Evolutionary conservation across 2,888 invertebrate genomes (phyloP), one percentile per base, ranked within the genome.

Genomic region (Steromphala cineraria): DNA sequence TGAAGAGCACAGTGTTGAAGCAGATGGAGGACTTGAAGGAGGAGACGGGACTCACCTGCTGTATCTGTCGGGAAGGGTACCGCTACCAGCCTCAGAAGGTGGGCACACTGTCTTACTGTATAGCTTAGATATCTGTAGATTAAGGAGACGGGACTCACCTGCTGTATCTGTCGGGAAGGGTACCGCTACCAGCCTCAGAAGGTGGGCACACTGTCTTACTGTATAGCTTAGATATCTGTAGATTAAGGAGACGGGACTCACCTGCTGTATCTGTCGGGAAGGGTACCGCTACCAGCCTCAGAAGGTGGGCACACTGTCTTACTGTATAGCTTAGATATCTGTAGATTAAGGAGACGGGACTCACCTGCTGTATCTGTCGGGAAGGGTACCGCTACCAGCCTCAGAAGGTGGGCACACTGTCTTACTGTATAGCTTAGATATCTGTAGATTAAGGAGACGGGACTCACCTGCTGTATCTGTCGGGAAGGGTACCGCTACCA

Each of bases 51-150:
- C 95, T 98, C 77, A 97, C 98, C 0, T 99, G 99, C 94, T 98
- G 98, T 91, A 99, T 99, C 92, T 99, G 99, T 92, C 96, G 98
- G 62, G 99, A 99, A 94, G 99, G 99, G 0, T 99, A 99, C 94
- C 97, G 97, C 93, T 98, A 98, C 86, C 93, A 93, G 85, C 93
- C 94, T 19, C 91, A 91, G 83, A 94, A 94, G 91, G 93, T 93
- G 83, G 76, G 78, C n/a, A 19, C 4, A 8, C 46, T 46, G 13
- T 46, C 31, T 56, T 3, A 46, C n/a, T 5, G 40, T 53, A 24
- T 52, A 19, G 24, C 0, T 15, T 53, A 28, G 2, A n/a, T 46
- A 17, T 28, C 28, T 55, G 53, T 53, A 31, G n/a, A 15, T 71
- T 21, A 28, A 1, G 13, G 28, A 31, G 8, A 28, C 36, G 94